These are phyloP conservation scores for Protophormia terraenovae DNA, from an alignment of 2,888 invertebrate genomes.

Conservation along the genomic window DNA sequence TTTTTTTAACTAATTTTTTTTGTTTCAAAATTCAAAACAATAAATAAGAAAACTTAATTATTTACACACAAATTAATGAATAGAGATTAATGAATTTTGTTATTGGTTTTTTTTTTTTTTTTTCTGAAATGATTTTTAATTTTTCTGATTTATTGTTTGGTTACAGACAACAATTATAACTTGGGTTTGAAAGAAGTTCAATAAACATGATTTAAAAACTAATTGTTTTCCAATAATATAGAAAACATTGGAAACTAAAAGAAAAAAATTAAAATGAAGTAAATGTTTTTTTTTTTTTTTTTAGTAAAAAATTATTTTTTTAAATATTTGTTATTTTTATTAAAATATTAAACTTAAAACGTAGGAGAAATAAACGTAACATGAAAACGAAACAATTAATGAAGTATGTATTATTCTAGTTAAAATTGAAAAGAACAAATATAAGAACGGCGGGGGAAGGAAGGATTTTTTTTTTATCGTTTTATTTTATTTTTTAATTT, in stretches of 20 bases:
- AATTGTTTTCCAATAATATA: conserved; percentile 73
- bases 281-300: conserved; percentile 1
- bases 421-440: not conserved
- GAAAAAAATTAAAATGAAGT: conserved; percentile 47
- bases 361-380: conserved; percentile 43
- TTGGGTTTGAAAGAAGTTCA: conserved; percentile 27
- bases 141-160: not conserved
- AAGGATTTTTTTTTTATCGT: not conserved
- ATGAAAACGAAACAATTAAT: conserved; percentile 46
- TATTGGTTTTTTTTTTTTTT: conserved; percentile 15
- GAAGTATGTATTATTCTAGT: conserved; percentile 9
- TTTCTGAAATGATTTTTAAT: not conserved
- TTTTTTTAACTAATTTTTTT: conserved; percentile 4
- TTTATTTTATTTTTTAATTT: not conserved
- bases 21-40: conserved; percentile 69
- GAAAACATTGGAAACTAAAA: conserved; percentile 58
- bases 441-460: not conserved
- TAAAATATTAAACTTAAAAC: conserved; percentile 45
- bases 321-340: not conserved
- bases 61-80: conserved; percentile 47
- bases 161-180: not conserved
- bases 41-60: conserved; percentile 27
- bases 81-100: conserved; percentile 58
- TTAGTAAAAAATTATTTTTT: not conserved
- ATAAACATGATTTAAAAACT: conserved; percentile 76